A percentile compares a stretch with the other conserved stretches of the same genome.
Evolutionary conservation across 2,797 vertebrate species (phyloP).

Genomic region (Macroramphosus scolopax): DNA sequence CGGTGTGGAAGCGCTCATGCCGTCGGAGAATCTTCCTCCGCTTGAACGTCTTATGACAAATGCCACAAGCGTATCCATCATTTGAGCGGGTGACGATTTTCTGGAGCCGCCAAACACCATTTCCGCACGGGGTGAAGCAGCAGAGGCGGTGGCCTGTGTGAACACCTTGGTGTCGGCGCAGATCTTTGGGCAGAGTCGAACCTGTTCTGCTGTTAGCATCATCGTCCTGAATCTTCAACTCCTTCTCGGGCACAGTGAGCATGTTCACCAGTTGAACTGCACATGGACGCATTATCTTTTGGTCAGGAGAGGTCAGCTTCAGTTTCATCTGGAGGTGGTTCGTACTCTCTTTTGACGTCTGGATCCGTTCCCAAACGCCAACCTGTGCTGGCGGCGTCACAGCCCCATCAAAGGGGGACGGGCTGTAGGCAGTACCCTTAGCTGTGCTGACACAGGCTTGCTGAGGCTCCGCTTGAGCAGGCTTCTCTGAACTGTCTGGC

Average conservation of each 20-base stretch:
- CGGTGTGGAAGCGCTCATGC: constrained; percentile 78
- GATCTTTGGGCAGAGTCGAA: constrained; percentile 58
- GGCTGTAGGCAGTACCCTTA: constrained; percentile 52
- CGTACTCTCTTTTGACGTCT: constrained; percentile 12
- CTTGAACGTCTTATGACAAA: constrained; percentile 73
- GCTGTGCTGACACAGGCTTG: constrained; percentile 53
- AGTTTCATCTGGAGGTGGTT: constrained; percentile 59
- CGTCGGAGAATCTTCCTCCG: constrained; percentile 73
- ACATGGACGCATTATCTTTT: constrained; percentile 62
- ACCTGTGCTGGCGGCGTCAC: constrained; percentile 31
- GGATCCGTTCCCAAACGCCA: constrained; percentile 43
- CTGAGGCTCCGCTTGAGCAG: constrained; percentile 43
- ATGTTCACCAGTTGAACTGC: constrained; percentile 72
- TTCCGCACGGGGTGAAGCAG: constrained; percentile 58
- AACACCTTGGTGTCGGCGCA: constrained; percentile 59
- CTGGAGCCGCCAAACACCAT: constrained; percentile 62
- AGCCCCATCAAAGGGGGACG: constrained; percentile 43
- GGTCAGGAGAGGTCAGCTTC: constrained; percentile 52
- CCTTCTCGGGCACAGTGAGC: constrained; percentile 15
- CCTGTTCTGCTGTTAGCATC: background rate
- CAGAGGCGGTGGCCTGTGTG: constrained; percentile 72
- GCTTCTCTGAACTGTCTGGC: constrained; percentile 16
- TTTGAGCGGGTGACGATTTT: constrained; percentile 39
- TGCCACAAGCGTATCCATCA: constrained; percentile 61
- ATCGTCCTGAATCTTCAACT: background rate